phyloP scores from a whole-genome alignment of 2,888 invertebrate species.

The Allacma fusca region DNA sequence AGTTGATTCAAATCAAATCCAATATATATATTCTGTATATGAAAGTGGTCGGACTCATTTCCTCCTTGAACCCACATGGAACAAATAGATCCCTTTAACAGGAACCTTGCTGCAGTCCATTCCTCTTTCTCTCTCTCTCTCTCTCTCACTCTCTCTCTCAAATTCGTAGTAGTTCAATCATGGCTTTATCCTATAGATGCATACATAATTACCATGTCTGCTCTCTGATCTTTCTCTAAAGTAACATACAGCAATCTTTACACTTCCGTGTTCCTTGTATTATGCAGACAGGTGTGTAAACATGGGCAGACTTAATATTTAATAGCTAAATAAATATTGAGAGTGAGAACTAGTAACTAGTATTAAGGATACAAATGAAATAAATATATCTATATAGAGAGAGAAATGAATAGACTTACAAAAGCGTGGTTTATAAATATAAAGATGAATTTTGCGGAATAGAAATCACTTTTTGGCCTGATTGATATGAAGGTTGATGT shows the following conservation, averaged over 20 bases:
- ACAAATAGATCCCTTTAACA: not conserved
- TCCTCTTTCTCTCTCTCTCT: no score
- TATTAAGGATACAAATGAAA: no score
- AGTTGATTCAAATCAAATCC: not conserved
- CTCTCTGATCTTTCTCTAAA: no score
- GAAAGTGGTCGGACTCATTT: not conserved
- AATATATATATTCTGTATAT: not conserved
- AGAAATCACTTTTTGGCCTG: slow-evolving; percentile 53
- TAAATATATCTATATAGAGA: not conserved
- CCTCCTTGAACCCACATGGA: not conserved
- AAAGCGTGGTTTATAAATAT: slow-evolving; percentile 60
- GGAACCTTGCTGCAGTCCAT: not conserved
- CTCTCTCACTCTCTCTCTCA: no score
- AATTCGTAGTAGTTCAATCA: no score
- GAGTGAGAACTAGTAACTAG: not conserved
- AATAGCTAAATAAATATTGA: not conserved
- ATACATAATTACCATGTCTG: no score
- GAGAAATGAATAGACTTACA: slow-evolving; percentile 50
- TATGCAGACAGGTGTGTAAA: no score
- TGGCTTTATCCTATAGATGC: no score
- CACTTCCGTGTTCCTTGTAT: no score
- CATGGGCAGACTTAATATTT: no score
- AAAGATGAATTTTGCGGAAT: slow-evolving; percentile 58
- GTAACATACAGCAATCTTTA: no score
- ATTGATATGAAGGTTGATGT: slow-evolving; percentile 40